Conservation (phyloP, 35 echinoderm and acorn worm genomes). For the Amphiura filiformis region DNA sequence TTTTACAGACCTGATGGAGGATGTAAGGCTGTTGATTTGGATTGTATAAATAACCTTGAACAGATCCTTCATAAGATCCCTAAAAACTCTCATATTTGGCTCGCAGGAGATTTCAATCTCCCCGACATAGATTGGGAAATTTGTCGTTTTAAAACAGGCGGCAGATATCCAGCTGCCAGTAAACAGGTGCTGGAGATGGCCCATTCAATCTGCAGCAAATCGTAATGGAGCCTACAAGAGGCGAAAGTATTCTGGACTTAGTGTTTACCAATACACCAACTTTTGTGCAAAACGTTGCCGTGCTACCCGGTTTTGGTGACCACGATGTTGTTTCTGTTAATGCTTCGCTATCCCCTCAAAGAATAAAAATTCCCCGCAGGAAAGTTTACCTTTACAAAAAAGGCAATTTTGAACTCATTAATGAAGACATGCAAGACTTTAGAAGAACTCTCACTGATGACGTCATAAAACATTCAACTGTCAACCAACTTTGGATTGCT, state of each 20-base stretch:
- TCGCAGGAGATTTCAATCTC: constrained; percentile 31
- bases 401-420: constrained; percentile 12
- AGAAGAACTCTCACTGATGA: background rate
- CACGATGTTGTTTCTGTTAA: constrained; percentile 33
- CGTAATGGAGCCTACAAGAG: constrained; percentile 3
- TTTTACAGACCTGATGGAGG: background rate
- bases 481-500: background rate
- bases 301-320: constrained; percentile 24
- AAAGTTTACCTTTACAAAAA: constrained; percentile 15
- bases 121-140: constrained; percentile 22
- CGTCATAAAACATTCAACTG: background rate
- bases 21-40: background rate
- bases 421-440: background rate
- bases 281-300: constrained; percentile 21
- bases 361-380: constrained; percentile 20
- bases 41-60: background rate
- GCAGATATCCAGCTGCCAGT: constrained; percentile 23
- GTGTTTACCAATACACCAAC: constrained; percentile 26
- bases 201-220: constrained; percentile 21
- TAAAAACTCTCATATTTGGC: constrained; percentile 11
- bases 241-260: constrained; percentile 17
- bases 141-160: constrained; percentile 12
- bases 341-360: background rate
- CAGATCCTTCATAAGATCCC: background rate
- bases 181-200: constrained; percentile 11